A percentile compares a stretch with the other conserved stretches of the same genome.
These are phyloP conservation scores for Aphis craccivora DNA, from an alignment of 1,140 invertebrate species.

Conservation along the genomic window DNA sequence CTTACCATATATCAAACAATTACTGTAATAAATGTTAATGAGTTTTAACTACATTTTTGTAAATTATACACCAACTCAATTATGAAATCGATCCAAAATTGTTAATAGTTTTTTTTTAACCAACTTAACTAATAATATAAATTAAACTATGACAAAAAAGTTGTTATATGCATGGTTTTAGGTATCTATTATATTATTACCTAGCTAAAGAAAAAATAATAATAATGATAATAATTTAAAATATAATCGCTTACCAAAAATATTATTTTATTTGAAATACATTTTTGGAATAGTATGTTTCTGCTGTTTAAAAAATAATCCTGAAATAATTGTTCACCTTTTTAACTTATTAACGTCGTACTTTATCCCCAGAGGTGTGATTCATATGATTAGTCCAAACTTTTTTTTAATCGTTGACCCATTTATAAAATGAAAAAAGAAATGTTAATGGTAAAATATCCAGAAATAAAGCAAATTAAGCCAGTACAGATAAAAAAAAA, in stretches of 20 bases:
- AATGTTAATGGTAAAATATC: conserved; percentile 16
- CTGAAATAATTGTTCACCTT: conserved; percentile 3
- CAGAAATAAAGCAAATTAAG: neutral
- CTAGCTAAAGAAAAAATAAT: neutral
- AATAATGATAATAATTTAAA: neutral
- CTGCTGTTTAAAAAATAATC: neutral
- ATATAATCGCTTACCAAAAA: neutral
- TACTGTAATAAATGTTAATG: neutral
- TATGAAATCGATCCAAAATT: neutral
- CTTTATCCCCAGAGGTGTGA: neutral
- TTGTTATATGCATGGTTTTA: neutral
- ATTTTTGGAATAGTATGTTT: neutral
- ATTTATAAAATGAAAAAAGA: conserved; percentile 30
- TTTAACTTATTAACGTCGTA: neutral
- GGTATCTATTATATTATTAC: neutral
- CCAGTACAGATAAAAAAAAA: neutral
- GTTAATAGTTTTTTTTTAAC: neutral
- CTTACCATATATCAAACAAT: neutral
- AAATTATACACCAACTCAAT: neutral
- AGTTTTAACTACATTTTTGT: neutral
- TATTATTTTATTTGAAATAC: neutral
- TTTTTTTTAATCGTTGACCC: conserved; percentile 22
- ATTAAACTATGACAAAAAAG: neutral
- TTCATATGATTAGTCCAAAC: conserved; percentile 1
- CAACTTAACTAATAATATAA: neutral